Evolutionary conservation across 2,888 invertebrate genomes (phyloP), one percentile per base, ranked within the genome.

Genomic region (Perdita meconis): DNA sequence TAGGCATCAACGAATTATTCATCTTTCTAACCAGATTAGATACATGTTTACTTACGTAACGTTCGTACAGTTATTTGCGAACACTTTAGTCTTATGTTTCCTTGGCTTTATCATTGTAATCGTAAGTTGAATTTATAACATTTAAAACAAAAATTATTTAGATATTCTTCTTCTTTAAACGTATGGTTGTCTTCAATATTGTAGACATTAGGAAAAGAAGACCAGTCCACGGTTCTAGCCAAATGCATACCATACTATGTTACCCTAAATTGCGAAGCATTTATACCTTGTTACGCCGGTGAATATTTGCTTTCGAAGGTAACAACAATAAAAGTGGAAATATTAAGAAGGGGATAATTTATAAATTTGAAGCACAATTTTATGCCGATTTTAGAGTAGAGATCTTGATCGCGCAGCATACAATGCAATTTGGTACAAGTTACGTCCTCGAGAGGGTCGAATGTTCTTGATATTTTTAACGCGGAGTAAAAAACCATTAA

Each of bases 271-370:
- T 65, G 63, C 1, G 82, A 86, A 38, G 73, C 77, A 1, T 77
- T 83, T 16, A 59, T 79, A 8, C 59, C 78, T 67, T 86, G 84
- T 36, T 76, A 65, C 8, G 78, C 78, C 5, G 86, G 84, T 1
- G 86, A 86, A 76, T 84, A 82, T 61, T 69, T 86, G 12, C 57
- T 42, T 6, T 63, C 66, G 4, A 82, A 82, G 68, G 86, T 85
- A 10, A 71, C 16, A 57, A 36, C 24, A 34, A 63, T 13, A 53
- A 26, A 19, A 30, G n/a, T 30, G 5, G 10, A 51, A 19, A n/a
- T 1, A 24, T 1, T 3, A 16, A 47, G 12, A 36, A 44, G 13
- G n/a, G 8, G n/a, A 50, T 1, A 10, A 36, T 26, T 24, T 4
- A 10, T 47, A n/a, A 36, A 13, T 16, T 42, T 19, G 16, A 36